Evolutionary conservation across 1,140 invertebrate genomes (phyloP).

Genomic region (Zaprionus africanus): DNA sequence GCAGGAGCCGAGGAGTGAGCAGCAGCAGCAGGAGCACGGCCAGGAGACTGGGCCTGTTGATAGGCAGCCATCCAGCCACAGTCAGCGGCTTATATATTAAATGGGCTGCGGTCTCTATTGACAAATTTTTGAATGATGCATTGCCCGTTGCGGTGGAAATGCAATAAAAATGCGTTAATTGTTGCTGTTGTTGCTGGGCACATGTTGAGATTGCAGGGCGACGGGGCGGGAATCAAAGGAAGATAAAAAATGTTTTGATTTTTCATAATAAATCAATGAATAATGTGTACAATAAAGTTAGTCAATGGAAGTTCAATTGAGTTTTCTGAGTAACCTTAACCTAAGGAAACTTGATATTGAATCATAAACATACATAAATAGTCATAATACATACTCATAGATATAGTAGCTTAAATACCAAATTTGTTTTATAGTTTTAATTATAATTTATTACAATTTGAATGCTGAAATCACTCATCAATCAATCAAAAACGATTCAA

Average conservation of each 20-base stretch:
- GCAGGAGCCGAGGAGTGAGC: background rate
- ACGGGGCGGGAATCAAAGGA: background rate
- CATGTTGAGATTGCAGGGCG: background rate
- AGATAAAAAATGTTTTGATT: constrained; percentile 28
- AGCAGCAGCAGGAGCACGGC: background rate
- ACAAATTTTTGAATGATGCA: constrained; percentile 79
- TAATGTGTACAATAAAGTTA: constrained; percentile 2
- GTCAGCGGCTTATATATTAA: constrained; percentile 61
- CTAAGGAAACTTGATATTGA: background rate
- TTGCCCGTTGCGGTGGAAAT: constrained; percentile 60
- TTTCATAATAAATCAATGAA: constrained; percentile 9
- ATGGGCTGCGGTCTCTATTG: constrained; percentile 79
- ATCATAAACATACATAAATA: too few species aligned
- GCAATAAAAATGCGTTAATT: constrained; percentile 78
- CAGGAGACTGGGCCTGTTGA: constrained; percentile 17
- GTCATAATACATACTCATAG: too few species aligned
- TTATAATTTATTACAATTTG: too few species aligned
- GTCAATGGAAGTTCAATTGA: background rate
- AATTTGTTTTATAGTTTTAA: too few species aligned
- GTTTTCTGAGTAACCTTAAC: background rate
- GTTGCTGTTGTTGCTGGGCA: constrained; percentile 29
- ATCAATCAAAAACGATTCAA: too few species aligned
- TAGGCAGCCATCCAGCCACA: constrained; percentile 26
- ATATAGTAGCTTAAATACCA: too few species aligned
- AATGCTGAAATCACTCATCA: too few species aligned